Base-by-base conservation (phyloP, 2,888 invertebrate species). In the Ypsolopha scabrella region DNA sequence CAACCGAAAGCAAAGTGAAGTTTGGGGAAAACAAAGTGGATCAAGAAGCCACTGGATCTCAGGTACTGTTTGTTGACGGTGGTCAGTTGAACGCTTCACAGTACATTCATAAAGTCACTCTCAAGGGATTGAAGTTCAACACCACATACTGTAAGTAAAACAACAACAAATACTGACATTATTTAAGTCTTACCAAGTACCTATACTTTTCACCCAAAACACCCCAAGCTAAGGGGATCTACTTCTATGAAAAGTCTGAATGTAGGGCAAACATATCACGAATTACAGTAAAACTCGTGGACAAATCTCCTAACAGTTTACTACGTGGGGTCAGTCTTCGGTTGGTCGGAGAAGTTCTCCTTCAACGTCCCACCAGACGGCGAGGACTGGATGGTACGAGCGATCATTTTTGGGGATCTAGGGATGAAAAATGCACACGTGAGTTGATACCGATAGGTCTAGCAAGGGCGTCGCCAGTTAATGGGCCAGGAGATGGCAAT, bases 361-460 rank as follows among this genome's bases (percentile, higher is more conserved):
- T 95, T 98, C 76, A 88, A 80, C 60, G 94, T 96, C 0, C 86
- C 90, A 0, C 93, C 93, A 0, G 74, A 79, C 1, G 88, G 89
- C 10, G 69, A 85, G n/a, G 68, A 91, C 57, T 97, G 96, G 96
- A 87, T 90, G 13, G 94, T 96, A 0, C 88, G 89, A 13, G 82
- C 97, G 43, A 97, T 94, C 33, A 90, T 98, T 60, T 98, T 92
- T 68, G 98, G 98, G 0, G 98, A 98, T 73, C 91, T 98, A 93
- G 98, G 98, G 37, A 94, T 94, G 70, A 92, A 91, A 59, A 98
- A 98, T 79, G 96, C 97, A 1, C 93, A 94, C 60, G 87, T 86
- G 54, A 60, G 73, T 62, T 7, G 44, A 24, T 24, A 4, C 24
- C 24, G 24, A 4, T 24, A 4, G 24, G 24, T 24, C 24, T 24